A percentile compares a stretch with the other conserved stretches of the same genome.
These are phyloP conservation scores for human DNA, from an alignment of 2,113 vertebrate species.

Conservation along the genomic window GRCh38 chr9:81349001-81349500, in stretches of 20 bases:
- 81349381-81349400: too few relatives aligned
- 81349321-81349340: not conserved
- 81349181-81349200: not conserved
- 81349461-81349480: not conserved
- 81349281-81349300: not conserved
- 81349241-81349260: not conserved
- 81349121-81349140: not conserved
- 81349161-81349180: not conserved
- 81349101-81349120: not conserved
- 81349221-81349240: not conserved
- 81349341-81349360: not conserved
- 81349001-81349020: not conserved
- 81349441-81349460: not conserved
- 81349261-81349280: not conserved
- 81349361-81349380: too few relatives aligned
- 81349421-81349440: not conserved
- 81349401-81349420: too few relatives aligned
- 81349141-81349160: not conserved
- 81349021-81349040: not conserved
- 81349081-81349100: not conserved
- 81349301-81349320: not conserved
- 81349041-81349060: not conserved
- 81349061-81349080: not conserved
- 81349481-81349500: not conserved
- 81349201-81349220: not conserved